phyloP scores from a whole-genome alignment of 2,113 vertebrate species.

The Spea bombifrons region DNA sequence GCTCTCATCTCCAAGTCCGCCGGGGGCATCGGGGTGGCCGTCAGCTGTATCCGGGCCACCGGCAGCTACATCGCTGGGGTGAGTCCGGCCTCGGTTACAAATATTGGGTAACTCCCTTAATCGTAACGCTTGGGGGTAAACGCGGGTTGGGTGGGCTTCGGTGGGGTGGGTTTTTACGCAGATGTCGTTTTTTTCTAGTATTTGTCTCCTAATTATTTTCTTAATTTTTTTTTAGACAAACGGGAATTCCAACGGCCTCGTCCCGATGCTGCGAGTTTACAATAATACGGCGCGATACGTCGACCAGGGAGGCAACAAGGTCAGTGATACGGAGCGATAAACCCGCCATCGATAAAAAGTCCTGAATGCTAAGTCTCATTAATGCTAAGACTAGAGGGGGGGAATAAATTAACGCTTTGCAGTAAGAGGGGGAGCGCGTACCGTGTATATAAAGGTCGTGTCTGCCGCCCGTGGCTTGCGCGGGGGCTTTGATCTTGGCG shows the following conservation, averaged over 20 bases:
- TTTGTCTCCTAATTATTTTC: accelerated
- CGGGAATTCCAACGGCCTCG: slow-evolving; percentile 88
- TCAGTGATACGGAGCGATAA: slow-evolving; percentile 49
- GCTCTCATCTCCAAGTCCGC: slow-evolving; percentile 95
- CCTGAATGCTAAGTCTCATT: no score
- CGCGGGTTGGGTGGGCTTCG: neutral
- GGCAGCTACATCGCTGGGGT: slow-evolving; percentile 98
- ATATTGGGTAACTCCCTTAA: no score
- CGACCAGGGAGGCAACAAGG: slow-evolving; percentile 97
- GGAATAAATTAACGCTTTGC: no score
- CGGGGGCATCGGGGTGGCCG: slow-evolving; percentile 89
- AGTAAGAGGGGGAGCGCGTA: neutral
- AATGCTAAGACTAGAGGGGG: no score
- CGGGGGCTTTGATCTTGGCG: neutral
- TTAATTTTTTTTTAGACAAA: slow-evolving; percentile 75
- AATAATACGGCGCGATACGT: slow-evolving; percentile 97
- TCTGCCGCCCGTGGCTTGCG: neutral
- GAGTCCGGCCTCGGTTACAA: slow-evolving; percentile 47
- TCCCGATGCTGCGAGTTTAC: slow-evolving; percentile 94
- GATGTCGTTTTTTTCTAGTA: no score
- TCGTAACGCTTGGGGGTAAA: no score
- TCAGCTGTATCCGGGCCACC: slow-evolving; percentile 91
- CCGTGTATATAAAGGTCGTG: accelerated
- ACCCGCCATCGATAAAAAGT: no score
- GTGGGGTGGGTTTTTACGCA: no score